Conservation (phyloP, 2,113 vertebrate species). For the Bufo gargarizans region DNA sequence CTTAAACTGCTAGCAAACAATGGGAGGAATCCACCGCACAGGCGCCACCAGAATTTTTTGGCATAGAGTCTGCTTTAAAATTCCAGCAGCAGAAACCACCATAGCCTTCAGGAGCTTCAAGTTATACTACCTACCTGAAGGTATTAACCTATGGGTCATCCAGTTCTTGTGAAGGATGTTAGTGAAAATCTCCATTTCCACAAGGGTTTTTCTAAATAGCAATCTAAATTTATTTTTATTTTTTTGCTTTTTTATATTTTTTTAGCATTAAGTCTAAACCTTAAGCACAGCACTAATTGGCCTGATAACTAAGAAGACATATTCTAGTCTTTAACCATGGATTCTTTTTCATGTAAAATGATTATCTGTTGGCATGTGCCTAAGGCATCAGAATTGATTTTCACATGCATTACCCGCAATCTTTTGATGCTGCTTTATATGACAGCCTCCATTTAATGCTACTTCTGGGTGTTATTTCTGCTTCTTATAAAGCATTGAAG, state of each 20-base stretch:
- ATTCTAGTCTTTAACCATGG: constrained; percentile 3
- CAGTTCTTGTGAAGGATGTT: too few species aligned
- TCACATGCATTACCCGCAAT: constrained; percentile 16
- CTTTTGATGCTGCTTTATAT: constrained; percentile 19
- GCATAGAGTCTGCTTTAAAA: too few species aligned
- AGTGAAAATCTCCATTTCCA: too few species aligned
- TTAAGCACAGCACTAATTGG: neutral
- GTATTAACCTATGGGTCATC: too few species aligned
- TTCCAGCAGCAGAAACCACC: too few species aligned
- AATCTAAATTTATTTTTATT: neutral
- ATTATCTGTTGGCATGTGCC: constrained; percentile 29
- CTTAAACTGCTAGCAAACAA: too few species aligned
- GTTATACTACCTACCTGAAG: too few species aligned
- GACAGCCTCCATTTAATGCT: neutral
- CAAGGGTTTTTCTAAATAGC: neutral
- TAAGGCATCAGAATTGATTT: constrained; percentile 25
- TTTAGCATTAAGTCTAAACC: neutral
- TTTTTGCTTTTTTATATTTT: neutral
- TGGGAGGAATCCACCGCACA: too few species aligned
- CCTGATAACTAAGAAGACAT: constrained; percentile 5
- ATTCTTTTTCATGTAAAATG: constrained; percentile 29
- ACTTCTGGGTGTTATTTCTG: constrained; percentile 6
- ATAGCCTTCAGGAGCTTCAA: too few species aligned
- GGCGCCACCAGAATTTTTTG: too few species aligned
- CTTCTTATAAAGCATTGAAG: neutral